Base-by-base conservation (phyloP, 2,797 vertebrate genomes). In the Falco cherrug region DNA sequence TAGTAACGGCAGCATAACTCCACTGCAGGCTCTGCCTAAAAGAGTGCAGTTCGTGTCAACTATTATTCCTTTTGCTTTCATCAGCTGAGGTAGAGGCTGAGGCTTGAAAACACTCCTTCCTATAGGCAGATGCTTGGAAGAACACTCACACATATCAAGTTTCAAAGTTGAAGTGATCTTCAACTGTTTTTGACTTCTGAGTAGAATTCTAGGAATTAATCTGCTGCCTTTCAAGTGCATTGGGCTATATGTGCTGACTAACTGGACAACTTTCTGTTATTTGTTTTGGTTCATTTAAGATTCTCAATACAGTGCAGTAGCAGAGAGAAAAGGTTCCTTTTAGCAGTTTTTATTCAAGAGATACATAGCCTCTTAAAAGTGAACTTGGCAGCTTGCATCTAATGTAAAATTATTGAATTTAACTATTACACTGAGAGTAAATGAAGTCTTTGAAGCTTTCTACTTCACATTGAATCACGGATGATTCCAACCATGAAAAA, bases 331-430 rank as follows among this genome's bases (percentile, higher is more conserved):
- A 95, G 31, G 54, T 81, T 96, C 56, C 33, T 85, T 94, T 95
- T 81, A 96, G 76, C 63, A 96, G 79, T 21, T 95, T 91, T 97
- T 96, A 75, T 94, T 94, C 95, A 90, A 56, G 70, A 95, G 76
- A 92, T 86, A 73, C 45, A 45, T 78, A 91, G 65, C 67, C 39
- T 94, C 85, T 92, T 86, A 65, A 88, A 93, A 87, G 33, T 92
- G 87, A 97, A 96, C 56, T 94, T 98, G 94, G 81, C 95, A 96
- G 64, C 67, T 87, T 95, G 26, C 63, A 88, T 82, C 53, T 96
- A 90, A 96, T 64, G 17, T 87, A 95, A 97, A 97, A 89, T 95
- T 67, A 96, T 81, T 96, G 74, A 89, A 96, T 97, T 97, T 96
- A 97, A 93, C 79, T 96, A 79, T 95, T 87, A 88, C 64, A 69